phyloP scores from a whole-genome alignment of 2,797 vertebrate genomes.

The Crax fasciolata region DNA sequence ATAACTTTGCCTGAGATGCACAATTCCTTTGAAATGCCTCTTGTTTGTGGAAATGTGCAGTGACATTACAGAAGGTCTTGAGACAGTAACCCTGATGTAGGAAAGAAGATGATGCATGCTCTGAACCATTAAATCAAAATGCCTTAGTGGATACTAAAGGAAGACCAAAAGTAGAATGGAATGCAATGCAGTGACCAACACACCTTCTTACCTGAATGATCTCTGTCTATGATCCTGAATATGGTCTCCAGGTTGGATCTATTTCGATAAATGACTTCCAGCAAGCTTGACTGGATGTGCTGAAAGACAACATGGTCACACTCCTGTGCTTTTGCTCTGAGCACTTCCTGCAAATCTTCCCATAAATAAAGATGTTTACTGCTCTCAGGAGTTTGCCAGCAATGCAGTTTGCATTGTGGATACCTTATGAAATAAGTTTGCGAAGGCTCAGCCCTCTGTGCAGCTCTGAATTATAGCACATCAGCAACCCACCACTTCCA shows the following conservation, averaged over 20 bases:
- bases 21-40: not conserved
- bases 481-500: not conserved
- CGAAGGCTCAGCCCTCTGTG: too few species aligned
- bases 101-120: not conserved
- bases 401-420: not conserved
- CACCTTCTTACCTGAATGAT: constrained; percentile 89
- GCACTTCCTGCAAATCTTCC: not conserved
- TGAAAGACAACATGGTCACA: constrained; percentile 62
- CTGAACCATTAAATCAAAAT: not conserved
- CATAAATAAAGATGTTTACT: not conserved
- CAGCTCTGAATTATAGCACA: not conserved
- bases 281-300: constrained; percentile 87
- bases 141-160: not conserved
- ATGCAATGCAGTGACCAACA: too few species aligned
- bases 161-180: not conserved
- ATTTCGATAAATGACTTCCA: constrained; percentile 94
- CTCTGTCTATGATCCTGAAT: constrained; percentile 94
- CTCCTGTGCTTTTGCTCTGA: not conserved
- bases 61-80: not conserved
- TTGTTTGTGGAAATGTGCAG: not conserved
- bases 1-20: not conserved
- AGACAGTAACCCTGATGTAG: not conserved
- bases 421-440: not conserved
- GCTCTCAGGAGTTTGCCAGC: not conserved
- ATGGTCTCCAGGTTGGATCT: constrained; percentile 94